Conservation (phyloP, 1,140 invertebrate species). For the Cyrtorhinus lividipennis region DNA sequence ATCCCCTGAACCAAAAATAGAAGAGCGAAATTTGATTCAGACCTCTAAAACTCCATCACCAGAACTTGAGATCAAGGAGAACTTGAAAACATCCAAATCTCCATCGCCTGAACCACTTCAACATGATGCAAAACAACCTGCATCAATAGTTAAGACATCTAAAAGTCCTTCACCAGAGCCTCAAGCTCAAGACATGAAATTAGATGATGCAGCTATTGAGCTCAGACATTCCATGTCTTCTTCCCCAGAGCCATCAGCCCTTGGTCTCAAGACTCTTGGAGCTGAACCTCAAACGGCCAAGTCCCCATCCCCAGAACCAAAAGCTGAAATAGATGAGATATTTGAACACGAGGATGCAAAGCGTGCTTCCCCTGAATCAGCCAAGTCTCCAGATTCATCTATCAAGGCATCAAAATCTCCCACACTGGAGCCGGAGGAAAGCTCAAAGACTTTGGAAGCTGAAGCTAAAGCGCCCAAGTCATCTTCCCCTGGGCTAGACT, state of each 20-base stretch:
- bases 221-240: background rate
- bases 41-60: background rate
- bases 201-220: too few species aligned
- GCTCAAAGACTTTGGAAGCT: background rate
- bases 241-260: background rate
- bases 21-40: too few species aligned
- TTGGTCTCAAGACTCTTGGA: too few species aligned
- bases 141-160: background rate
- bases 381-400: background rate
- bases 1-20: too few species aligned
- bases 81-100: background rate
- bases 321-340: background rate
- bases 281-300: background rate
- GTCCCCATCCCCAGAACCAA: background rate
- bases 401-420: conserved; percentile 11
- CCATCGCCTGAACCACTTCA: background rate
- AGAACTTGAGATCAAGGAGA: background rate
- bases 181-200: too few species aligned
- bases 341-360: background rate
- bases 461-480: background rate
- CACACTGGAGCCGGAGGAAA: background rate
- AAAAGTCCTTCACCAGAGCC: background rate
- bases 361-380: background rate
- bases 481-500: background rate
- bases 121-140: background rate